Evolutionary conservation across 2,113 vertebrate species (phyloP).

Genomic region (Natator depressus): DNA sequence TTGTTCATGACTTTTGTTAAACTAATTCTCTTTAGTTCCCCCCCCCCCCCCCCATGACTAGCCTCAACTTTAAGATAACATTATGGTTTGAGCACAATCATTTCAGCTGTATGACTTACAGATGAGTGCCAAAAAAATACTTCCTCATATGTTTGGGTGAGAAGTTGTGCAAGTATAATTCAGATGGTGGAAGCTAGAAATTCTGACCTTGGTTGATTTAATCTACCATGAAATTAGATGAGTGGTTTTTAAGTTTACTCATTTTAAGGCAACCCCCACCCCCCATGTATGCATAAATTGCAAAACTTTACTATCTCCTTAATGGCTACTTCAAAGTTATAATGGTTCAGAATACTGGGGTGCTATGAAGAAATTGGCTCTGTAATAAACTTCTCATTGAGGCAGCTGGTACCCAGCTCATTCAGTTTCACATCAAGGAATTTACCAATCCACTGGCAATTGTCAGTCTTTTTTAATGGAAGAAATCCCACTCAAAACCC

Average conservation of each 20-base stretch:
- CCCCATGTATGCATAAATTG: not conserved
- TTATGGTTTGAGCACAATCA: not conserved
- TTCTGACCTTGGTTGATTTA: too few relatives aligned
- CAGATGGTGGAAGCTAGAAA: not conserved
- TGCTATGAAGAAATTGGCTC: not conserved
- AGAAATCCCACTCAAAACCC: not conserved
- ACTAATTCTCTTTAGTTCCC: not conserved
- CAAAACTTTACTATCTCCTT: not conserved
- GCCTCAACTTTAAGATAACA: not conserved
- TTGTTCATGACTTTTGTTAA: too few relatives aligned
- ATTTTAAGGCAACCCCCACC: not conserved
- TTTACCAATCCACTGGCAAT: not conserved
- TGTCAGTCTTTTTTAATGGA: not conserved
- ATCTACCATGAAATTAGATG: not conserved
- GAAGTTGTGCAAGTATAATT: not conserved
- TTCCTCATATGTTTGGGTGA: not conserved
- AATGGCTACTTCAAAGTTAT: not conserved
- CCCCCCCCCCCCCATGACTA: too few relatives aligned
- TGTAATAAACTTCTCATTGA: not conserved
- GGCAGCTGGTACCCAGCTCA: not conserved
- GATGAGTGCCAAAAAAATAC: not conserved
- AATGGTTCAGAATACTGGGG: not conserved
- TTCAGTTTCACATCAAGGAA: not conserved
- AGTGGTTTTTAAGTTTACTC: too few relatives aligned
- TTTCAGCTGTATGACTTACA: not conserved